A percentile compares a stretch with the other conserved stretches of the same genome.
Conservation (phyloP, 2,797 vertebrate genomes). For the Hemitrygon akajei region DNA sequence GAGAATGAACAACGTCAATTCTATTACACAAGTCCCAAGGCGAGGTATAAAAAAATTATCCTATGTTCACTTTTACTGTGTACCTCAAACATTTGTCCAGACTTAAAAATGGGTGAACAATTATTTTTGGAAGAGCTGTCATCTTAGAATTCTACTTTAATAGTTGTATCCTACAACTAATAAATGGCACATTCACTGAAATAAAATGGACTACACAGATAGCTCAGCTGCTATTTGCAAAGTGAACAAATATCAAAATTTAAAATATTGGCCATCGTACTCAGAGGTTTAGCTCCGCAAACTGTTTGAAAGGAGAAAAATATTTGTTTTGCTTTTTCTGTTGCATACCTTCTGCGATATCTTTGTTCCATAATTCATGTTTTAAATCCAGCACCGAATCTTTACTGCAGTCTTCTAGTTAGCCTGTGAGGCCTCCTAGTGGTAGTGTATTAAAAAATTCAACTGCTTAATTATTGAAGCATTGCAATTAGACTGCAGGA, state of each 20-base stretch:
- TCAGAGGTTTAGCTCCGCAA: background rate
- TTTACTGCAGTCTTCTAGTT: background rate
- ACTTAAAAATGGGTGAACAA: background rate
- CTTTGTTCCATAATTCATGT: background rate
- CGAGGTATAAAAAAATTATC: background rate
- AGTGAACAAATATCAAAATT: background rate
- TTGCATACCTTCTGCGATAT: constrained; percentile 1
- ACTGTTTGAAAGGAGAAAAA: background rate
- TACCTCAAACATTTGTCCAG: background rate
- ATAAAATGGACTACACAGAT: background rate
- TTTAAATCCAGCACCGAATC: background rate
- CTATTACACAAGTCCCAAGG: background rate
- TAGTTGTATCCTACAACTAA: background rate
- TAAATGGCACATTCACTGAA: background rate
- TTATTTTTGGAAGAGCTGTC: constrained; percentile 12
- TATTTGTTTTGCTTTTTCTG: constrained; percentile 20
- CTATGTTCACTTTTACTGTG: background rate
- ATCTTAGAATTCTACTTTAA: background rate
- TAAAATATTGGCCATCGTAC: constrained; percentile 11
- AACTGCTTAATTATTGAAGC: constrained; percentile 30
- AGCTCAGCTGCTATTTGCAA: background rate
- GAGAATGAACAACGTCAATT: background rate
- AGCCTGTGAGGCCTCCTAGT: constrained; percentile 27
- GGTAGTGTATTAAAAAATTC: constrained; percentile 17
- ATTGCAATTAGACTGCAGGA: constrained; percentile 23